These are phyloP conservation scores for Agelas oroides DNA, from an alignment of 37 sponge, comb jelly and placozoan genomes.

Conservation along the genomic window DNA sequence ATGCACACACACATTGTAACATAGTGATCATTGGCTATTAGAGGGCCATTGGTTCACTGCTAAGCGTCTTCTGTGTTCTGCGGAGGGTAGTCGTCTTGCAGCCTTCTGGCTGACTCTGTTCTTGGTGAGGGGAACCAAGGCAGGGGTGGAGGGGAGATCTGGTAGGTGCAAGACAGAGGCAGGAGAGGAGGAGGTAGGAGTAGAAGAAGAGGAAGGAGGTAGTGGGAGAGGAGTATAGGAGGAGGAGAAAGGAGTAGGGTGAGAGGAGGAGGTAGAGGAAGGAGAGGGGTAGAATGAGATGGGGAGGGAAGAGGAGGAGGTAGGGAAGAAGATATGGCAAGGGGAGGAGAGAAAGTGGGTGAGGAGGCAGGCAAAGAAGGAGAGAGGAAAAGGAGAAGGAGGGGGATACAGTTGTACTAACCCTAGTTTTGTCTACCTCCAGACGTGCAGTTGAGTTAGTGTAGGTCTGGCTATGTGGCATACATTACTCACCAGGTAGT, in stretches of 20 bases:
- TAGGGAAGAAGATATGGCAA: not conserved
- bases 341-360: not conserved
- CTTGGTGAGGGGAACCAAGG: slow-evolving; percentile 27
- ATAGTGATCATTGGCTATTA: no score
- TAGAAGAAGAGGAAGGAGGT: slow-evolving; percentile 22
- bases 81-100: slow-evolving; percentile 6
- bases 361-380: no score
- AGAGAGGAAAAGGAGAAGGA: no score
- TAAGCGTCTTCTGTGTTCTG: no score
- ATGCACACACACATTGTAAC: no score
- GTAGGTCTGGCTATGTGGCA: no score
- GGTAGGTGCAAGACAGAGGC: no score
- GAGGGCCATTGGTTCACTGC: no score
- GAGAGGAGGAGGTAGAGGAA: slow-evolving; percentile 23
- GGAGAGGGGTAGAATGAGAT: not conserved
- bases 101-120: slow-evolving; percentile 32
- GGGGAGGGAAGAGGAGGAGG: not conserved
- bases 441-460: no score
- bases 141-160: not conserved
- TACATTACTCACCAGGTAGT: slow-evolving; percentile 8
- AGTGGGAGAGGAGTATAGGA: not conserved
- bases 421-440: no score
- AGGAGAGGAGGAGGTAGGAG: not conserved
- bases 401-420: no score
- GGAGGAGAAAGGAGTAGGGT: not conserved